These are phyloP conservation scores for Morpho achilles DNA, from an alignment of 2,888 invertebrate genomes.

Conservation along the genomic window DNA sequence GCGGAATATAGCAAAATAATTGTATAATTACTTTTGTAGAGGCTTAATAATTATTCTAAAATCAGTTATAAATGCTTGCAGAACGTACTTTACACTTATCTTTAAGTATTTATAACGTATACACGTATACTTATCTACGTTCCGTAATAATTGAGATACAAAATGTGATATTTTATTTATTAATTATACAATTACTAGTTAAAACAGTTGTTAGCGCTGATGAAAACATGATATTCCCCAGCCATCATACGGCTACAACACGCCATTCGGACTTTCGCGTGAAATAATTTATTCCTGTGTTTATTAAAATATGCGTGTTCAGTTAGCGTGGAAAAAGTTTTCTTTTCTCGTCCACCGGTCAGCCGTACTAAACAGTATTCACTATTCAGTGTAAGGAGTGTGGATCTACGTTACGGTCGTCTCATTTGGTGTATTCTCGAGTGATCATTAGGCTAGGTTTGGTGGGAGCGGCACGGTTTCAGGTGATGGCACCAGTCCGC, in stretches of 20 bases:
- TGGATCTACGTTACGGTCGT: slow-evolving; percentile 56
- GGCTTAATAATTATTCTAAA: too few species aligned
- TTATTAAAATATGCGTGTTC: slow-evolving; percentile 72
- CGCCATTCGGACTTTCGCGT: slow-evolving; percentile 68
- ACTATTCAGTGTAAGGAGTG: slow-evolving; percentile 56
- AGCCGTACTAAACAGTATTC: slow-evolving; percentile 29
- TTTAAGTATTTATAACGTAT: too few species aligned
- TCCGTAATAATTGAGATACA: too few species aligned
- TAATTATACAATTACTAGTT: too few species aligned
- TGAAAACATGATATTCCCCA: slow-evolving; percentile 64
- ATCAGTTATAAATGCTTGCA: too few species aligned
- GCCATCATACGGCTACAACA: slow-evolving; percentile 45
- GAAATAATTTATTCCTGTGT: slow-evolving; percentile 69
- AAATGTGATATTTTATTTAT: too few species aligned
- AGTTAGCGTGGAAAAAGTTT: slow-evolving; percentile 74
- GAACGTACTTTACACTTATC: too few species aligned
- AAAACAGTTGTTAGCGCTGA: slow-evolving; percentile 40
- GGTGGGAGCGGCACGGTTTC: slow-evolving; percentile 29
- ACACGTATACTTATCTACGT: too few species aligned
- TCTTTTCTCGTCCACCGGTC: slow-evolving; percentile 59
- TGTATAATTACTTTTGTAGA: too few species aligned
- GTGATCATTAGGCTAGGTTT: slow-evolving; percentile 29
- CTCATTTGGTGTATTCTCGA: slow-evolving; percentile 31
- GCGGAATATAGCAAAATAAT: too few species aligned
- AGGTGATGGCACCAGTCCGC: slow-evolving; percentile 49